phyloP scores from a whole-genome alignment of 2,888 invertebrate species.

The Cactoblastis cactorum region DNA sequence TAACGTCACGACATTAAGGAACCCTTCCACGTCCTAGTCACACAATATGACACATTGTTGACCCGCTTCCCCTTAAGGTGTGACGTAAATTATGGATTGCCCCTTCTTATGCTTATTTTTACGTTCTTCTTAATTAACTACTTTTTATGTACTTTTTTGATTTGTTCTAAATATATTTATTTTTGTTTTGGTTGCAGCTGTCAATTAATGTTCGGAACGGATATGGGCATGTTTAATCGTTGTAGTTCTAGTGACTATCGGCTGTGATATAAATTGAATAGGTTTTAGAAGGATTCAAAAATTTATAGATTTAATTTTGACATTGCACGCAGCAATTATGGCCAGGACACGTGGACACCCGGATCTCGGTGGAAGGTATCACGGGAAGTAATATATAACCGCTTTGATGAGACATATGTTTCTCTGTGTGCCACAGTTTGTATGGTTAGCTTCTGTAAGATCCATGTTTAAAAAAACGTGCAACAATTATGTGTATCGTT shows the following conservation, averaged over 20 bases:
- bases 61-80: too few relatives aligned
- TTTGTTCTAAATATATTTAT: conserved; percentile 30
- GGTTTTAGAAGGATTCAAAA: conserved; percentile 37
- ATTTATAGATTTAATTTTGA: conserved; percentile 56
- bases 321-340: conserved; percentile 78
- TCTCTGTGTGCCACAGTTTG: conserved; percentile 18
- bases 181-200: conserved; percentile 74
- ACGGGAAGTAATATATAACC: conserved; percentile 79
- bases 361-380: conserved; percentile 81
- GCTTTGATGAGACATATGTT: not conserved
- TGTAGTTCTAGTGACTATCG: conserved; percentile 62
- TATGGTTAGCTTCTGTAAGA: conserved; percentile 10
- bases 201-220: conserved; percentile 75
- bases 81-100: too few relatives aligned
- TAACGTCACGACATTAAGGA: too few relatives aligned
- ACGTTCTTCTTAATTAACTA: conserved; percentile 18
- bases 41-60: too few relatives aligned
- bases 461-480: conserved; percentile 4
- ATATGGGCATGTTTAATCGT: conserved; percentile 76
- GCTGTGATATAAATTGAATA: conserved; percentile 73
- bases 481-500: conserved; percentile 5
- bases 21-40: too few relatives aligned
- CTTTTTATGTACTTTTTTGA: conserved; percentile 26
- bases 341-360: conserved; percentile 80
- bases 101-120: not conserved